Evolutionary conservation across 2,888 invertebrate genomes (phyloP).

Genomic region (Drosophila prostipennis): DNA sequence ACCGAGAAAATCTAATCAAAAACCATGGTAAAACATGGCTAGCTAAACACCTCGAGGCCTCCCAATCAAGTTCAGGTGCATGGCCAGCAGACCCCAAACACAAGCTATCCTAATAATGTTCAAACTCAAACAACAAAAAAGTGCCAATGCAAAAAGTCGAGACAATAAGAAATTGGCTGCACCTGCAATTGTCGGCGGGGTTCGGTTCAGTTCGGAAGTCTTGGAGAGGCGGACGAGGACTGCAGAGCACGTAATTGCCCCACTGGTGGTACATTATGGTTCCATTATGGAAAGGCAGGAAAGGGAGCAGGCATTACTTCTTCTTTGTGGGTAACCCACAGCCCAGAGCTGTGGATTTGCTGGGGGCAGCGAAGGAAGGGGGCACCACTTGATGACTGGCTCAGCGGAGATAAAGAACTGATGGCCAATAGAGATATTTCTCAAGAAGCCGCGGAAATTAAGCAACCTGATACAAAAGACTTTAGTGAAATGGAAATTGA

Average conservation of each 20-base stretch:
- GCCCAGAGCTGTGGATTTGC: constrained; percentile 43
- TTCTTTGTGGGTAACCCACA: constrained; percentile 57
- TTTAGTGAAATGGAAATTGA: constrained; percentile 1
- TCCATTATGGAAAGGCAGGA: constrained; percentile 39
- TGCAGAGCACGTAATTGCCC: constrained; percentile 50
- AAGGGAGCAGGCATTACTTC: constrained; percentile 49
- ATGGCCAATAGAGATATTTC: constrained; percentile 2
- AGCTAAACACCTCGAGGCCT: constrained; percentile 17
- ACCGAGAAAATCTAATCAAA: constrained; percentile 2
- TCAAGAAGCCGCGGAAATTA: neutral
- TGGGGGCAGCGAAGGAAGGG: constrained; percentile 13
- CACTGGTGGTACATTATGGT: constrained; percentile 39
- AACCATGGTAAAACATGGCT: neutral
- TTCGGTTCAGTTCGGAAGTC: constrained; percentile 11
- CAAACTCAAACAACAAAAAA: constrained; percentile 4
- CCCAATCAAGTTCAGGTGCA: constrained; percentile 22
- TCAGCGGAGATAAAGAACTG: constrained; percentile 2
- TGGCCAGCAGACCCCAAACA: neutral
- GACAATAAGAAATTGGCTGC: constrained; percentile 46
- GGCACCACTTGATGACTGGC: constrained; percentile 13
- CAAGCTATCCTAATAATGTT: constrained; percentile 21
- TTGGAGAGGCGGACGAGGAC: neutral
- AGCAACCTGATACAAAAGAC: constrained; percentile 2
- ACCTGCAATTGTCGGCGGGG: constrained; percentile 53
- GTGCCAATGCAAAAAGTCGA: constrained; percentile 12